These are phyloP conservation scores for Unio delphinus DNA, from an alignment of 2,888 invertebrate species.

Conservation along the genomic window DNA sequence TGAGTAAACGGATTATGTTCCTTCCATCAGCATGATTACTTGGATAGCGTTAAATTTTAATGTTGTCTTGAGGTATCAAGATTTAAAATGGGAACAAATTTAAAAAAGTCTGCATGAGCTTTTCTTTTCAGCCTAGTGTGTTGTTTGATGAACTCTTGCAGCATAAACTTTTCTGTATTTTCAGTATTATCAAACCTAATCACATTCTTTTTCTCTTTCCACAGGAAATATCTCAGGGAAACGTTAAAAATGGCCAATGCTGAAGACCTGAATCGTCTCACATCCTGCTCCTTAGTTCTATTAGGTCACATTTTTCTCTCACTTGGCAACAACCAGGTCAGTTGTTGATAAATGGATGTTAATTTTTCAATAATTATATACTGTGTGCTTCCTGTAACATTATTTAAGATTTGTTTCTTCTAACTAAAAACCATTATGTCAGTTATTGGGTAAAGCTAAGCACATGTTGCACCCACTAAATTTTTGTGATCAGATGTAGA, in stretches of 20 bases:
- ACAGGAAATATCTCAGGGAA: conserved; percentile 92
- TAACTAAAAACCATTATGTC: too few relatives aligned
- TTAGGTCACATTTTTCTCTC: conserved; percentile 97
- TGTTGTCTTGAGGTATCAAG: too few relatives aligned
- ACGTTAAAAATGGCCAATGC: conserved; percentile 98
- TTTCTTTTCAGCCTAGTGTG: background rate
- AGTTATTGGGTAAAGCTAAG: too few relatives aligned
- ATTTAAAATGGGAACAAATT: too few relatives aligned
- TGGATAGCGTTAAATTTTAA: too few relatives aligned
- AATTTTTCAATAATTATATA: background rate
- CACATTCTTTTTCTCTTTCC: conserved; percentile 36
- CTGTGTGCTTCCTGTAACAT: background rate
- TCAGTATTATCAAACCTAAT: conserved; percentile 2
- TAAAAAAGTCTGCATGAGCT: background rate
- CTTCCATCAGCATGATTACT: too few relatives aligned
- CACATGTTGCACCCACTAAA: too few relatives aligned
- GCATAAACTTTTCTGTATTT: background rate
- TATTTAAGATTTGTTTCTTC: too few relatives aligned
- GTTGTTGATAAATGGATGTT: conserved; percentile 16
- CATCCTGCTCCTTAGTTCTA: conserved; percentile 95
- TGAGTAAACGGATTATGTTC: too few relatives aligned
- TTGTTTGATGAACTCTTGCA: background rate
- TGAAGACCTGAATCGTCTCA: conserved; percentile 95
- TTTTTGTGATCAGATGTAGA: too few relatives aligned
- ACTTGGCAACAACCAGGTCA: conserved; percentile 86